Conservation (phyloP, 2,888 invertebrate genomes). For the Buathra laborator region DNA sequence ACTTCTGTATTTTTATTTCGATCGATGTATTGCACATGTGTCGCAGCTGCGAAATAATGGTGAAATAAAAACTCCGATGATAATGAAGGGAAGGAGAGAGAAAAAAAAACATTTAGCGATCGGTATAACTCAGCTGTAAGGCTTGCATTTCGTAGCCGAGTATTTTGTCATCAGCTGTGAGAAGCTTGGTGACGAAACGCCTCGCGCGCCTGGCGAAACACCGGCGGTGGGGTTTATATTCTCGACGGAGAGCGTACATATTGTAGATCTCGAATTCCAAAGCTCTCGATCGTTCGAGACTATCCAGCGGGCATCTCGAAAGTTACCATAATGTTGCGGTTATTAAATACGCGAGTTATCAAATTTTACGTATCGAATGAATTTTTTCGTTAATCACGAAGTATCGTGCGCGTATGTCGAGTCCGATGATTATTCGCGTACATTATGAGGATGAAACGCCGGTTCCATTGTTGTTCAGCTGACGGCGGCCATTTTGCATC, state of each 20-base stretch:
- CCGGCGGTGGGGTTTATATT: constrained; percentile 19
- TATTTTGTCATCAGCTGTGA: constrained; percentile 70
- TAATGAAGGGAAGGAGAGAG: neutral
- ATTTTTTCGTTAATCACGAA: neutral
- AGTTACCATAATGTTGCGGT: constrained; percentile 39
- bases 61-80: neutral
- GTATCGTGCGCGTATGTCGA: constrained; percentile 6
- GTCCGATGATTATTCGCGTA: constrained; percentile 24
- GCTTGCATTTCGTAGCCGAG: constrained; percentile 47
- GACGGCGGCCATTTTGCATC: constrained; percentile 71
- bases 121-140: constrained; percentile 61
- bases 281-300: constrained; percentile 54
- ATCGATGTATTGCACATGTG: neutral
- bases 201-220: constrained; percentile 42
- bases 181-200: constrained; percentile 66
- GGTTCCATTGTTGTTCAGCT: constrained; percentile 65
- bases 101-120: constrained; percentile 1
- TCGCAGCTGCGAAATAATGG: constrained; percentile 12
- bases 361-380: constrained; percentile 24
- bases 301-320: constrained; percentile 24
- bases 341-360: constrained; percentile 29
- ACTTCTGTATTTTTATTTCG: neutral
- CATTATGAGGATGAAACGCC: constrained; percentile 47
- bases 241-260: constrained; percentile 5
- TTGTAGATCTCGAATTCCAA: constrained; percentile 29